phyloP scores from a whole-genome alignment of 1,140 invertebrate genomes.

The Drosophila athabasca region DNA sequence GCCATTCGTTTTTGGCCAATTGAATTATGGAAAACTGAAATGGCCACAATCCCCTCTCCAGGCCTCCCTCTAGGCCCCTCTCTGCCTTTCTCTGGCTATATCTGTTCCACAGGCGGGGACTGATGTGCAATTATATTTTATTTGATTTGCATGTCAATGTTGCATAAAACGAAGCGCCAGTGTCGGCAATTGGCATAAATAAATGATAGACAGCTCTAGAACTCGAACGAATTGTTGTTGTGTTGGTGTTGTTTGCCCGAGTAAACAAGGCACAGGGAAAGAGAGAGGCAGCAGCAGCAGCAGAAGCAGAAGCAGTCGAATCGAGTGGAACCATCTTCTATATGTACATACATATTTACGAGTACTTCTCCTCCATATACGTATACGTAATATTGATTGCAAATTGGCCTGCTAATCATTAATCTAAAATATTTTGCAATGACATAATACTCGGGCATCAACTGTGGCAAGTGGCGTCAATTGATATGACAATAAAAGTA shows the following conservation, averaged over 20 bases:
- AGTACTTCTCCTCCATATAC: slow-evolving; percentile 1
- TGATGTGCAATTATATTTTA: slow-evolving; percentile 59
- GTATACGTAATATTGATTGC: slow-evolving; percentile 55
- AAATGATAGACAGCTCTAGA: slow-evolving; percentile 45
- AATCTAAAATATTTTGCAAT: slow-evolving; percentile 36
- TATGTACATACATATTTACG: background rate
- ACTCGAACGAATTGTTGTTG: slow-evolving; percentile 14
- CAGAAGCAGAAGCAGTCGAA: slow-evolving; percentile 1
- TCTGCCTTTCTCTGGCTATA: background rate
- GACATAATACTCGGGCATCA: slow-evolving; percentile 56
- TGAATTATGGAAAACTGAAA: slow-evolving; percentile 36
- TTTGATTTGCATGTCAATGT: slow-evolving; percentile 68
- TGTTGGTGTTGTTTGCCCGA: slow-evolving; percentile 58
- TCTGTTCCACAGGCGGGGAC: slow-evolving; percentile 11
- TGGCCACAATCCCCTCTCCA: background rate
- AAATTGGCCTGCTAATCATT: slow-evolving; percentile 63
- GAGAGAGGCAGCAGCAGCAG: slow-evolving; percentile 14
- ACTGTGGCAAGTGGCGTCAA: slow-evolving; percentile 15
- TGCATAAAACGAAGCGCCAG: slow-evolving; percentile 63
- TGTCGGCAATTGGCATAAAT: slow-evolving; percentile 61
- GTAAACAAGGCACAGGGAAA: slow-evolving; percentile 42
- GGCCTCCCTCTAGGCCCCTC: too few species aligned
- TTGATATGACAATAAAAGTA: slow-evolving; percentile 7
- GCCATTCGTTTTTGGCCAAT: slow-evolving; percentile 9
- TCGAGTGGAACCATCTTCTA: slow-evolving; percentile 20